These are phyloP conservation scores for Cremastobaeus sp. DNA, from an alignment of 2,888 invertebrate genomes.

Conservation along the genomic window DNA sequence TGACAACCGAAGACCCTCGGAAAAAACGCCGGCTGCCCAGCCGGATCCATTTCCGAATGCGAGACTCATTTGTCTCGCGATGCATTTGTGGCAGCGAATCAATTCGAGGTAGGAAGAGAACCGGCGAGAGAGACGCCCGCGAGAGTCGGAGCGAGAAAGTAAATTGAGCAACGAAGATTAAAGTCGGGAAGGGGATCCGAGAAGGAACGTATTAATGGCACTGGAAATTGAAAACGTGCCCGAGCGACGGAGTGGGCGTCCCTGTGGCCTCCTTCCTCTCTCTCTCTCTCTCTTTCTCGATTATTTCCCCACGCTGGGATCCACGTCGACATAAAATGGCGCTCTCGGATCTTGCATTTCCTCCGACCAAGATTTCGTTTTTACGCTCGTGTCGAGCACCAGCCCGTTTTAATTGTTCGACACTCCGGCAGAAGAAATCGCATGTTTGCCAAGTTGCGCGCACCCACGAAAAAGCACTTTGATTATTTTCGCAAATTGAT, in stretches of 20 bases:
- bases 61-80: constrained; percentile 42
- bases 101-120: constrained; percentile 42
- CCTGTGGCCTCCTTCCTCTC: constrained; percentile 62
- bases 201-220: constrained; percentile 74
- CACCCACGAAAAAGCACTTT: no score
- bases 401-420: no score
- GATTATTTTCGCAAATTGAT: no score
- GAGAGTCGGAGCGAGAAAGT: constrained; percentile 10
- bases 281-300: constrained; percentile 47
- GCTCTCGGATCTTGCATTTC: constrained; percentile 48
- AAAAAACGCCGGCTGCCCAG: constrained; percentile 15
- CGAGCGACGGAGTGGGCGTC: constrained; percentile 68
- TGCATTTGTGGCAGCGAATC: constrained; percentile 53
- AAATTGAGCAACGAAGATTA: constrained; percentile 67
- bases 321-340: constrained; percentile 67
- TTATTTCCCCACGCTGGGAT: constrained; percentile 68
- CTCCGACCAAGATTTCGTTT: no score
- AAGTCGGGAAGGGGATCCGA: constrained; percentile 67
- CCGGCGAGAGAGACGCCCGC: constrained; percentile 27
- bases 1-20: constrained; percentile 7
- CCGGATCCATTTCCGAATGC: constrained; percentile 30
- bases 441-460: no score
- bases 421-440: no score
- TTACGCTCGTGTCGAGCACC: no score
- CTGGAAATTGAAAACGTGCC: constrained; percentile 77